Evolutionary conservation across 2,888 invertebrate species (phyloP).

Genomic region (Hipparchia sbordonii): DNA sequence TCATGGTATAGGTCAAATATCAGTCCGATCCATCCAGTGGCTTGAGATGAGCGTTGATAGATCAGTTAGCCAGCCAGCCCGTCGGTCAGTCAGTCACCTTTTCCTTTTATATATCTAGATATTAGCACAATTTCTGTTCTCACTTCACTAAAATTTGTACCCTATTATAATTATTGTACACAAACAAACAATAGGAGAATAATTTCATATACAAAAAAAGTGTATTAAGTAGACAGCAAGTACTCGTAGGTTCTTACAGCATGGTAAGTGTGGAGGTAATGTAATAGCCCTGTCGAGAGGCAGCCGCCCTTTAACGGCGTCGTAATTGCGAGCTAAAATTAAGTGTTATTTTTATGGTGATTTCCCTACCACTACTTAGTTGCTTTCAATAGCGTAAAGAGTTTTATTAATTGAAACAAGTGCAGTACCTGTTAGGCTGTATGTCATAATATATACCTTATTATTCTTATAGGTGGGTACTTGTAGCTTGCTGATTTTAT

Average conservation of each 20-base stretch:
- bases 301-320: slow-evolving; percentile 77
- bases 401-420: slow-evolving; percentile 78
- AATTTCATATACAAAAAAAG: slow-evolving; percentile 9
- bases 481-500: too few species aligned
- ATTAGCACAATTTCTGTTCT: too few species aligned
- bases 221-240: slow-evolving; percentile 19
- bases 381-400: slow-evolving; percentile 79
- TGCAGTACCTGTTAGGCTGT: slow-evolving; percentile 23
- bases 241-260: slow-evolving; percentile 43
- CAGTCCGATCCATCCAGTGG: too few species aligned
- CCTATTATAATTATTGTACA: neutral
- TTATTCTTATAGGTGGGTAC: too few species aligned
- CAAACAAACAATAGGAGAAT: slow-evolving; percentile 8
- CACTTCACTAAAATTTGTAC: neutral
- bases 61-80: too few species aligned
- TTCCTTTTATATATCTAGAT: too few species aligned
- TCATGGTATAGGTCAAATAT: too few species aligned
- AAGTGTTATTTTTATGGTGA: slow-evolving; percentile 83
- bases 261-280: slow-evolving; percentile 66
- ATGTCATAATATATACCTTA: too few species aligned
- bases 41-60: too few species aligned
- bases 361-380: slow-evolving; percentile 81
- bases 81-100: too few species aligned
- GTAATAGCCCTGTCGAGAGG: slow-evolving; percentile 71
- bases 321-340: slow-evolving; percentile 81